Conservation (phyloP, 2,888 invertebrate genomes). For the Coelopa pilipes region DNA sequence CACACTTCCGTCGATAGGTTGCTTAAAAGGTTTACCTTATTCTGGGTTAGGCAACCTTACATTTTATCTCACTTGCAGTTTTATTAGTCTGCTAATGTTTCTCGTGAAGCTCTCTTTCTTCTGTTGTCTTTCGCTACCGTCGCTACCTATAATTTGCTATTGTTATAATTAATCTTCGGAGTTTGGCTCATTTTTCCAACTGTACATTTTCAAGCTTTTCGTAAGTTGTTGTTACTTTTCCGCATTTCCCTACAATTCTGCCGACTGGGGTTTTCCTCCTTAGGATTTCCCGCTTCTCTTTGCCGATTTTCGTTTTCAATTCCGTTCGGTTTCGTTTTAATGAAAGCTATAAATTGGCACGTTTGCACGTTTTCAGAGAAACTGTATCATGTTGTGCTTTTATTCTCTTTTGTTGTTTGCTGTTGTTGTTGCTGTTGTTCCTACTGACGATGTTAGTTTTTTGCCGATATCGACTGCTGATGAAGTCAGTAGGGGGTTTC, state of each 20-base stretch:
- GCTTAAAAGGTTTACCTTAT: no score
- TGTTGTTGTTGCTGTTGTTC: background rate
- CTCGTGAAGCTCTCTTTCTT: no score
- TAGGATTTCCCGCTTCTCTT: constrained; percentile 5
- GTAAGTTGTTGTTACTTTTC: constrained; percentile 4
- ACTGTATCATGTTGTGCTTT: constrained; percentile 7
- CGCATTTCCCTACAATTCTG: constrained; percentile 11
- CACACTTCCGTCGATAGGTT: no score
- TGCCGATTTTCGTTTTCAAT: constrained; percentile 8
- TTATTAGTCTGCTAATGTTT: no score
- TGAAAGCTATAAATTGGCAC: constrained; percentile 43
- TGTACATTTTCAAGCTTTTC: background rate
- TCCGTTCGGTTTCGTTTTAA: constrained; percentile 30
- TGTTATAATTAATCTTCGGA: background rate
- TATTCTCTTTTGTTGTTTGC: background rate
- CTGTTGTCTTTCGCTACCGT: no score
- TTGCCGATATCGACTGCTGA: background rate
- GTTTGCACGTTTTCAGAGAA: constrained; percentile 42
- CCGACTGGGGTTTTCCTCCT: background rate
- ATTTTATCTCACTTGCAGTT: no score
- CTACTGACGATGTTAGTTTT: background rate
- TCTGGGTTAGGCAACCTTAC: no score
- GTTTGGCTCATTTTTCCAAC: constrained; percentile 2
- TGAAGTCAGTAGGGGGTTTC: constrained; percentile 1
- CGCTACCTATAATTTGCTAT: constrained; percentile 3